Base-by-base conservation (phyloP, 2,888 invertebrate species). In the Ectemnius lituratus region DNA sequence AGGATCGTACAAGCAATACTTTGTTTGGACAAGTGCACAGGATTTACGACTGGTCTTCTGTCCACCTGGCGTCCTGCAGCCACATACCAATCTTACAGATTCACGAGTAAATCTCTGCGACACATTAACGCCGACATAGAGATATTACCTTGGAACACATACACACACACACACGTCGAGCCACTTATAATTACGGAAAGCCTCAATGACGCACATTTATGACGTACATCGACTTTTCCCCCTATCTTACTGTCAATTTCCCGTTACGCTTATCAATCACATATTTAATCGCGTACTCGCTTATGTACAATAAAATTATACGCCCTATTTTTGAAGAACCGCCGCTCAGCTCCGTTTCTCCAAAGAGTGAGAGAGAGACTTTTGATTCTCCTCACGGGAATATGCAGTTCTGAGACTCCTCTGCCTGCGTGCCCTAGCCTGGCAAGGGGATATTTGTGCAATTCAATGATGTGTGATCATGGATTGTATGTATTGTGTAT, bases 1-100 rank as follows among this genome's bases (percentile, higher is more conserved):
- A 88, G 84, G 87, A 84, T 87, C 83, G 79, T 88, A 83, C 59
- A 88, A 89, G 89, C 87, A 87, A 86, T 85, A 85, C 79, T 78
- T 83, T 78, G 63, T 75, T 83, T 80, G 83, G 81, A 83, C 83
- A 83, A 77, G 70, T 79, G 81, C 76, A 74, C 73, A 70, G 77
- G 73, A 70, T 23, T 23, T 23, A 23, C 23, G 23, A 23, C 23
- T 23, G 23, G 23, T 23, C 2, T 23, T 23, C 23, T 23, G 23
- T 58, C 69, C 59, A 62, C 67, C 71, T 62, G 57, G 49, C 60
- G 61, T 62, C 67, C 52, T 59, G 64, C 67, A 56, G 58, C 61
- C 57, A 62, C 58, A 18, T 28, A 28, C 16, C 60, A 66, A 62
- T 23, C 16, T 79, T 58, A 68, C 46, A 37, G 37, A 80, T 65